Conservation (phyloP, 2,113 vertebrate species). For the Parus major region DNA sequence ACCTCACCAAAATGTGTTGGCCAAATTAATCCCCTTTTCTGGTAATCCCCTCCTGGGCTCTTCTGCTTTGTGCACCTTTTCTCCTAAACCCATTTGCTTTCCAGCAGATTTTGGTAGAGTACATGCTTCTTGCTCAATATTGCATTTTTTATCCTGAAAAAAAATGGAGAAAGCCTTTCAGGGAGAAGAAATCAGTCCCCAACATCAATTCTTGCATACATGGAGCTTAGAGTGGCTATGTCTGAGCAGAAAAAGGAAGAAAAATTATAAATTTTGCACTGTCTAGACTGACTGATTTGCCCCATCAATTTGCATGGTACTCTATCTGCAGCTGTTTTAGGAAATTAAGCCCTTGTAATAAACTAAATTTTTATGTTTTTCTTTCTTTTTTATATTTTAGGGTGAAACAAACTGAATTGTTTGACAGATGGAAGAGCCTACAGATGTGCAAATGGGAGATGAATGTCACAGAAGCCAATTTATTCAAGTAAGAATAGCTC, state of each 20-base stretch:
- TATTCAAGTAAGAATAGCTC: conserved; percentile 85
- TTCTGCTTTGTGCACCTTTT: neutral
- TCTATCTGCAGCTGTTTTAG: neutral
- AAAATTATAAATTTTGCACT: neutral
- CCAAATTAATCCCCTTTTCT: neutral
- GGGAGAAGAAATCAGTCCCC: neutral
- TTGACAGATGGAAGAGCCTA: conserved; percentile 93
- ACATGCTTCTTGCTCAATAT: neutral
- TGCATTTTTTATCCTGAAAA: neutral
- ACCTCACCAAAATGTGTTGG: neutral
- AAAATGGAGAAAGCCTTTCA: neutral
- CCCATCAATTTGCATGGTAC: neutral
- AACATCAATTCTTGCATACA: neutral
- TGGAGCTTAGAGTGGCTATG: neutral
- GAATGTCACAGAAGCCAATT: conserved; percentile 87
- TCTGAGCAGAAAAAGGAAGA: neutral
- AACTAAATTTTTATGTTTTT: neutral
- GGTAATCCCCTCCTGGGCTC: accelerated
- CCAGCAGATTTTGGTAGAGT: neutral
- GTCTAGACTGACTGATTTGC: neutral
- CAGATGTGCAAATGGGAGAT: conserved; percentile 95
- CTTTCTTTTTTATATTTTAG: conserved; percentile 65
- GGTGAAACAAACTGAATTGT: conserved; percentile 95
- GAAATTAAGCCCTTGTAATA: neutral
- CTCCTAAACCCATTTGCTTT: neutral